Base-by-base conservation (phyloP, 1,140 invertebrate species). In the Eciton burchellii region DNA sequence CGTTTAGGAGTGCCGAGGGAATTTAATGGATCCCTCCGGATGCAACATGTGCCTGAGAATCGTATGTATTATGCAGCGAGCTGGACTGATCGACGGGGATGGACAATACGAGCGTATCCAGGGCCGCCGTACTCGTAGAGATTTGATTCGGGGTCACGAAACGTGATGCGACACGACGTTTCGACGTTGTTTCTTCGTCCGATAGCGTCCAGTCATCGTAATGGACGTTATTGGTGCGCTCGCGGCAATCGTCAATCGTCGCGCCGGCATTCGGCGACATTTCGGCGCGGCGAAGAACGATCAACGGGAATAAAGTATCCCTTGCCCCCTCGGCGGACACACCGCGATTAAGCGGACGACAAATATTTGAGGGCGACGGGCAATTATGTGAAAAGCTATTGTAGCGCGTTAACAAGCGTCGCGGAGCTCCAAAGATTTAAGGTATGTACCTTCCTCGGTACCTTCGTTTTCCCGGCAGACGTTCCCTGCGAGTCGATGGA, bases 361-460 rank as follows among this genome's bases (percentile, higher is more conserved):
- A 79, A 79, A 79, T 79, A 79, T 79, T 79, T 79, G 74, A 79
- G 74, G 16, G 29, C 60, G 60, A 41, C 74, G 62, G 74, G 74
- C 63, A 79, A 79, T 79, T 79, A 79, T 79, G 74, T 68, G 74
- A 70, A 70, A 79, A 68, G 63, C 49, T 79, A 79, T 79, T 79
- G 74, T 79, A 70, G 74, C 49, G 49, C 63, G 74, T 79, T 79
- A 79, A 79, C 74, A 79, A 79, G 74, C 63, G 62, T 68, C 74
- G 49, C 52, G 63, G n/a, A 45, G 74, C 49, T 29, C 19, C 63
- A 49, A 79, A 68, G 74, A 79, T 79, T 79, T 79, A 79, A 79
- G 63, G 66, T 79, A 79, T 79, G 74, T 79, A 79, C 74, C 49
- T 79, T 79, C 54, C 74, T 29, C 43, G 16, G 74, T 77, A 79